These are phyloP conservation scores for Pterophyllum scalare DNA, from an alignment of 2,113 vertebrate genomes.

Conservation along the genomic window DNA sequence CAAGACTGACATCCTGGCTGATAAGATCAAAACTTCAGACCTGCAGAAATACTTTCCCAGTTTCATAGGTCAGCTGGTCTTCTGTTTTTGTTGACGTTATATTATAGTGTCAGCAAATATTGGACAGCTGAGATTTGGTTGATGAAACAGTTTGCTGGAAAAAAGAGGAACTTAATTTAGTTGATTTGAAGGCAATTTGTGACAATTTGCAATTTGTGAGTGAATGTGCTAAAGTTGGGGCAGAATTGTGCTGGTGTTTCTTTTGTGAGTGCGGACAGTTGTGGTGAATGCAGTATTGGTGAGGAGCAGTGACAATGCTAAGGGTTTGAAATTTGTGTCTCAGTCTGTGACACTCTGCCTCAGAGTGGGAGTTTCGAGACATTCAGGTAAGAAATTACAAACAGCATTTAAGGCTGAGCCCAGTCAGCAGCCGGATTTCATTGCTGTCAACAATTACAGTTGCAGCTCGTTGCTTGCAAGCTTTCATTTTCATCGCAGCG, in stretches of 20 bases:
- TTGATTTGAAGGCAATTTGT: not conserved
- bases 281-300: not conserved
- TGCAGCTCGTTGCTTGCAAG: not conserved
- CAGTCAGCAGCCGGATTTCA: not conserved
- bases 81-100: not conserved
- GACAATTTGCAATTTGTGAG: not conserved
- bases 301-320: not conserved
- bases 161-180: not conserved
- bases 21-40: slow-evolving; percentile 88
- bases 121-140: not conserved
- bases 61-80: slow-evolving; percentile 80
- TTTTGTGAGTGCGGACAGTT: not conserved
- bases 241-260: not conserved
- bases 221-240: not conserved
- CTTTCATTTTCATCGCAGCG: not conserved
- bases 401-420: not conserved
- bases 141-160: not conserved
- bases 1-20: slow-evolving; percentile 90
- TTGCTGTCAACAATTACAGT: not conserved
- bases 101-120: not conserved
- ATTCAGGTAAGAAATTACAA: not conserved
- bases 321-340: not conserved
- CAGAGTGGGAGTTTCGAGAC: not conserved
- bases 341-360: not conserved
- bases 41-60: slow-evolving; percentile 85